Evolutionary conservation across 2,888 invertebrate species (phyloP).

Genomic region (Caenorhabditis zanzibari): DNA sequence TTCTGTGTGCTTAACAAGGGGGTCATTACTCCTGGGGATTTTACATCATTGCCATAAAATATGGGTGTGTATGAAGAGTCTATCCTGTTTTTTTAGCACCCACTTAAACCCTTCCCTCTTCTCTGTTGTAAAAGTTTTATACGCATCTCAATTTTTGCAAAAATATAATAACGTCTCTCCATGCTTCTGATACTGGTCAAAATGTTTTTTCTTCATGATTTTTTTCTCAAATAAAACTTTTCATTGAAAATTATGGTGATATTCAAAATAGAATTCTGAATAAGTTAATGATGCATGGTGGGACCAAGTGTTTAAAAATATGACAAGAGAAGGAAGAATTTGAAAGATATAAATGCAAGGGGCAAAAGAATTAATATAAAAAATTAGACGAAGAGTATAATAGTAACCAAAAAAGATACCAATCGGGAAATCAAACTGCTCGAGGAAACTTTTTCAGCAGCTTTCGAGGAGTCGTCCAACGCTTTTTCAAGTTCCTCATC

Average conservation of each 20-base stretch:
- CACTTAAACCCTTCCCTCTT: background rate
- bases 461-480: constrained; percentile 29
- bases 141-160: constrained; percentile 2
- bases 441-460: background rate
- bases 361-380: background rate
- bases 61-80: no score
- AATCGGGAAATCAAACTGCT: no score
- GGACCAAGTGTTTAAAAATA: constrained; percentile 10
- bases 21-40: no score
- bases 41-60: no score
- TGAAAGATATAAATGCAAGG: background rate
- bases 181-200: constrained; percentile 6
- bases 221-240: background rate
- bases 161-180: background rate
- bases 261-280: constrained; percentile 11
- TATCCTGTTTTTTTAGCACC: no score
- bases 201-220: background rate
- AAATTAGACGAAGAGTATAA: background rate
- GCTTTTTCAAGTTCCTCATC: constrained; percentile 38
- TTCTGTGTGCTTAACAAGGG: constrained; percentile 32
- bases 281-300: background rate
- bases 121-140: background rate
- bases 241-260: background rate
- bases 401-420: background rate
- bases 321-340: constrained; percentile 3